Conservation (phyloP, 2,797 vertebrate species). For the Zenarchopterus dispar region DNA sequence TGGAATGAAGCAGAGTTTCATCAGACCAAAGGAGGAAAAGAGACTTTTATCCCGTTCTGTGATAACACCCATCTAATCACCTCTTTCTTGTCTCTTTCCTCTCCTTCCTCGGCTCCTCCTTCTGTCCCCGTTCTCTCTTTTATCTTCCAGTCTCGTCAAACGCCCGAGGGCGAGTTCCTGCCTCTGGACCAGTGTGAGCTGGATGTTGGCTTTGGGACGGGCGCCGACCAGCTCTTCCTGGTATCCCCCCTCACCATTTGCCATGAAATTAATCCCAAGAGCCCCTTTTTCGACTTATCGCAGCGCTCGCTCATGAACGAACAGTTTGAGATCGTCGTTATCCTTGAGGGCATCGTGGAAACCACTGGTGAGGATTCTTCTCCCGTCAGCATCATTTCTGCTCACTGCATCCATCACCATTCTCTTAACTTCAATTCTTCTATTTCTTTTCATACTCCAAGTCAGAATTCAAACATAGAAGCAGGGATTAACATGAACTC, state of each 20-base stretch:
- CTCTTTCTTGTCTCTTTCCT: constrained; percentile 3
- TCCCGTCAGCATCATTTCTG: constrained; percentile 4
- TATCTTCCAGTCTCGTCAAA: constrained; percentile 87
- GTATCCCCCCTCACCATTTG: constrained; percentile 93
- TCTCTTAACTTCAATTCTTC: not conserved
- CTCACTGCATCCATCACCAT: not conserved
- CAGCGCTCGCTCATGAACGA: constrained; percentile 88
- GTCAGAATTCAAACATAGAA: constrained; percentile 58
- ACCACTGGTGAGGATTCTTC: constrained; percentile 84
- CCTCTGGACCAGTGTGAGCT: constrained; percentile 91
- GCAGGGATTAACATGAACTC: constrained; percentile 19
- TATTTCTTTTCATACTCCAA: constrained; percentile 13
- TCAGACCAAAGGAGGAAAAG: no score
- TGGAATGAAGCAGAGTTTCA: no score
- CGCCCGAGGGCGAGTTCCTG: constrained; percentile 91
- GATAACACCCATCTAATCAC: constrained; percentile 17
- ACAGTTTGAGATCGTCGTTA: constrained; percentile 92
- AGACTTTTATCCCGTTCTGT: no score
- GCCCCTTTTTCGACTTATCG: constrained; percentile 91
- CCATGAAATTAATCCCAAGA: constrained; percentile 90
- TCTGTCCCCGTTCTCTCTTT: not conserved
- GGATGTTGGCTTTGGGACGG: constrained; percentile 92
- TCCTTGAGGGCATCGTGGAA: constrained; percentile 92
- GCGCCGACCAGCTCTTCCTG: constrained; percentile 91
- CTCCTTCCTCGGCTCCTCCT: not conserved